Percentiles rank a stretch among this genome's conserved stretches.
These are phyloP conservation scores for Merluccius polli DNA, from an alignment of 2,797 vertebrate genomes.

Conservation along the genomic window DNA sequence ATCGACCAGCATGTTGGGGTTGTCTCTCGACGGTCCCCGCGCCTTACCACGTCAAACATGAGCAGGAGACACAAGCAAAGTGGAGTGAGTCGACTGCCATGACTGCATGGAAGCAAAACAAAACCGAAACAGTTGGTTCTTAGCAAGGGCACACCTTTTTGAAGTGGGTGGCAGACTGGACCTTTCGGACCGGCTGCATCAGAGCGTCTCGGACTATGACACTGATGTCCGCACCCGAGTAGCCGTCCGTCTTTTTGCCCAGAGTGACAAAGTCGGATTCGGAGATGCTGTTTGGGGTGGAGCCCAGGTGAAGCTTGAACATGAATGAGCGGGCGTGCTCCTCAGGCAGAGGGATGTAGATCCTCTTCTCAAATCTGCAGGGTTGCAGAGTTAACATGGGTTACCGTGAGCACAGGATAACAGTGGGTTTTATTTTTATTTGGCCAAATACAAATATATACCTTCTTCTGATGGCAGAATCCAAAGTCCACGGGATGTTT, in stretches of 20 bases:
- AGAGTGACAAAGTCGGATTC: constrained; percentile 85
- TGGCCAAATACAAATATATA: constrained; percentile 44
- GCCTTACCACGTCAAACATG: constrained; percentile 66
- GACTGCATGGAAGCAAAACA: neutral
- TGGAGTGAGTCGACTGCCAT: neutral
- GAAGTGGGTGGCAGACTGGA: constrained; percentile 97
- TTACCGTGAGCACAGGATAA: neutral
- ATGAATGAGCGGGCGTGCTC: constrained; percentile 89
- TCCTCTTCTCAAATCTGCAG: constrained; percentile 96
- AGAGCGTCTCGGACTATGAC: constrained; percentile 94
- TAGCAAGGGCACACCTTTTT: constrained; percentile 76
- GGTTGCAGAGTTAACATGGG: constrained; percentile 25
- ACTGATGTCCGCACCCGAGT: constrained; percentile 94
- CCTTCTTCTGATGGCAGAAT: constrained; percentile 98
- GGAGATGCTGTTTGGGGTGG: constrained; percentile 78
- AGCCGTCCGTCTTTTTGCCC: constrained; percentile 87
- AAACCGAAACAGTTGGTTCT: neutral
- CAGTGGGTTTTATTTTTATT: neutral
- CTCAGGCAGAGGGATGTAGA: constrained; percentile 97
- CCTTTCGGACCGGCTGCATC: constrained; percentile 97
- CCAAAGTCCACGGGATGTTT: constrained; percentile 98
- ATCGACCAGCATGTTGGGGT: constrained; percentile 75
- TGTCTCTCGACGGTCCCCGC: constrained; percentile 78
- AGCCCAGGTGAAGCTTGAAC: constrained; percentile 92
- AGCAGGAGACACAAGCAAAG: neutral